These are phyloP conservation scores for Hydropotes inermis DNA, from an alignment of 2,113 vertebrate species.

Conservation along the genomic window DNA sequence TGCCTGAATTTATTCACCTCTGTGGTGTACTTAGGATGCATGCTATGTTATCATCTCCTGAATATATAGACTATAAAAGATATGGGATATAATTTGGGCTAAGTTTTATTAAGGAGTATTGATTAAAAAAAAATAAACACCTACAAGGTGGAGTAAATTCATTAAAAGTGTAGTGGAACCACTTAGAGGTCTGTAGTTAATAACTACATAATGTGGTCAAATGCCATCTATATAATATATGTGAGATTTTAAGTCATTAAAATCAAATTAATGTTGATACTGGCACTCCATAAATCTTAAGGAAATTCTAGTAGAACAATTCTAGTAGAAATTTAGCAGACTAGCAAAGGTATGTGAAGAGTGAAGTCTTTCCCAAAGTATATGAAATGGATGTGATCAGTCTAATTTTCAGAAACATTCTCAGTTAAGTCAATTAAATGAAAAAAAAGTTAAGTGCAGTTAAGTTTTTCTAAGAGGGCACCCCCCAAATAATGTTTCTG, in stretches of 20 bases:
- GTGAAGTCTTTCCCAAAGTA: neutral
- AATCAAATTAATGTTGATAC: neutral
- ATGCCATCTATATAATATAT: neutral
- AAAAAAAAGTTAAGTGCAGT: neutral
- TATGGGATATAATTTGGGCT: neutral
- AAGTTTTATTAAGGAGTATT: neutral
- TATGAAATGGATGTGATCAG: neutral
- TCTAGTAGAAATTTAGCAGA: neutral
- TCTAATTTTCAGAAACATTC: neutral
- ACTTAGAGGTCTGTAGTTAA: neutral
- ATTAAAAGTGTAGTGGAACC: neutral
- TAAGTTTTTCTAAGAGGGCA: neutral
- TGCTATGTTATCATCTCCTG: neutral
- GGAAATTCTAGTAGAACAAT: neutral
- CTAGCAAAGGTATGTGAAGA: neutral
- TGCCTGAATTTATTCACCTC: neutral
- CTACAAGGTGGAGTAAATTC: neutral
- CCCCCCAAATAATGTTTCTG: neutral
- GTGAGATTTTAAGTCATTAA: neutral
- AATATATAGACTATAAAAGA: neutral
- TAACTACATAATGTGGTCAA: neutral
- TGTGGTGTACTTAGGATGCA: neutral
- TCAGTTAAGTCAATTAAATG: neutral
- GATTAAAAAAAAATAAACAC: neutral
- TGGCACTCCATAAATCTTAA: neutral